phyloP scores from a whole-genome alignment of 2,888 invertebrate species.

The Cancer borealis region DNA sequence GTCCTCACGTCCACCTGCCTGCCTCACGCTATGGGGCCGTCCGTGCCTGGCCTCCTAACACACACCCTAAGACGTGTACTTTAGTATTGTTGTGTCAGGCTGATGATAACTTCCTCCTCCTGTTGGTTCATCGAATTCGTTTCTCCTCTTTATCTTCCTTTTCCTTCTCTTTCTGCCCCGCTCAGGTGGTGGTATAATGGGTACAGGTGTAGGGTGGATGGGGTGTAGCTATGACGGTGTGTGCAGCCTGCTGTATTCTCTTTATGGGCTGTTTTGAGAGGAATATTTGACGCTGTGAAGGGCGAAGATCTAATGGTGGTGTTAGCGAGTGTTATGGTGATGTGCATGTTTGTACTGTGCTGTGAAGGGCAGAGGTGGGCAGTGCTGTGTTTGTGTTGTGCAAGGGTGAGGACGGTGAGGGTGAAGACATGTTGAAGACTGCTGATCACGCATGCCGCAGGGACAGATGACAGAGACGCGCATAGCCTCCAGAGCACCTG shows the following conservation, averaged over 20 bases:
- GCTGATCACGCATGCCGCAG: background rate
- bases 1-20: background rate
- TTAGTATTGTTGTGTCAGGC: too few relatives aligned
- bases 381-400: background rate
- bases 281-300: too few relatives aligned
- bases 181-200: too few relatives aligned
- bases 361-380: background rate
- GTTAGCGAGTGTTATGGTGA: background rate
- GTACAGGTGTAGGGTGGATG: too few relatives aligned
- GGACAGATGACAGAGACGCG: conserved; percentile 1
- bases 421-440: background rate
- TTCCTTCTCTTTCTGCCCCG: too few relatives aligned
- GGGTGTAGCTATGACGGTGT: too few relatives aligned
- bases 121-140: background rate
- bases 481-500: background rate
- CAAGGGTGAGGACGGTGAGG: background rate
- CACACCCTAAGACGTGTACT: background rate
- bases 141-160: background rate
- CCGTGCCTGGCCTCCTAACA: background rate
- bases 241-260: too few relatives aligned
- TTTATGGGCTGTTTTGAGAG: too few relatives aligned
- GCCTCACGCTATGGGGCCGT: background rate
- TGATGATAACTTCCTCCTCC: background rate
- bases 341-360: background rate
- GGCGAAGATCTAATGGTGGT: background rate